A percentile compares a stretch with the other conserved stretches of the same genome.
phyloP scores from a whole-genome alignment of 2,797 vertebrate genomes.

The Sparidentex hasta region DNA sequence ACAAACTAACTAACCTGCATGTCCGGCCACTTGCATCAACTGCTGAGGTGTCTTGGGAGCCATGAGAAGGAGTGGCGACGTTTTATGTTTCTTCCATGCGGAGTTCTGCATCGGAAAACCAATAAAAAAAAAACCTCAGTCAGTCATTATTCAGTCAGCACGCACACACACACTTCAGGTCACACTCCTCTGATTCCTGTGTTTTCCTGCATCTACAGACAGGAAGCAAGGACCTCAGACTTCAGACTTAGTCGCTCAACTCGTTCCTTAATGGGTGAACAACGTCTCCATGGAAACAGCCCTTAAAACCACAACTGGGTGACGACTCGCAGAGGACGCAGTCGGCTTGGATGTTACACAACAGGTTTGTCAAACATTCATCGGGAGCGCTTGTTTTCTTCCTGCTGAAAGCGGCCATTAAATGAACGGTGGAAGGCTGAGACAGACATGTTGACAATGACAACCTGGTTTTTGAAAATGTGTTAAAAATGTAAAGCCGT shows the following conservation, averaged over 20 bases:
- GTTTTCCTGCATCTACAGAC: conserved; percentile 16
- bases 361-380: conserved; percentile 79
- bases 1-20: conserved; percentile 89
- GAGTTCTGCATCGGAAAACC: conserved; percentile 77
- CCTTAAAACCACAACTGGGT: conserved; percentile 53
- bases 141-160: conserved; percentile 38
- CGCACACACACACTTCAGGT: background rate
- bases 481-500: background rate
- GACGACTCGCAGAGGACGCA: conserved; percentile 53
- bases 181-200: conserved; percentile 28
- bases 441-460: background rate
- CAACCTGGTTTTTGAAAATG: background rate
- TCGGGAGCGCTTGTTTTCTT: conserved; percentile 69
- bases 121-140: conserved; percentile 32
- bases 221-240: conserved; percentile 34
- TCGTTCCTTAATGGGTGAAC: conserved; percentile 47
- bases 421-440: background rate
- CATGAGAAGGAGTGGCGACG: conserved; percentile 82
- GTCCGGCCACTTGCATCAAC: conserved; percentile 91
- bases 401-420: conserved; percentile 26
- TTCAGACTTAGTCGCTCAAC: conserved; percentile 60
- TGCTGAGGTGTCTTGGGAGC: conserved; percentile 85
- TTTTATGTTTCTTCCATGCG: conserved; percentile 86
- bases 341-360: conserved; percentile 53
- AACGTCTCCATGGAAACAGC: conserved; percentile 75